Evolutionary conservation across 2,113 vertebrate genomes (phyloP), one percentile per base, ranked within the genome.

Genomic region (zebrafish (Danio rerio)): DNA sequence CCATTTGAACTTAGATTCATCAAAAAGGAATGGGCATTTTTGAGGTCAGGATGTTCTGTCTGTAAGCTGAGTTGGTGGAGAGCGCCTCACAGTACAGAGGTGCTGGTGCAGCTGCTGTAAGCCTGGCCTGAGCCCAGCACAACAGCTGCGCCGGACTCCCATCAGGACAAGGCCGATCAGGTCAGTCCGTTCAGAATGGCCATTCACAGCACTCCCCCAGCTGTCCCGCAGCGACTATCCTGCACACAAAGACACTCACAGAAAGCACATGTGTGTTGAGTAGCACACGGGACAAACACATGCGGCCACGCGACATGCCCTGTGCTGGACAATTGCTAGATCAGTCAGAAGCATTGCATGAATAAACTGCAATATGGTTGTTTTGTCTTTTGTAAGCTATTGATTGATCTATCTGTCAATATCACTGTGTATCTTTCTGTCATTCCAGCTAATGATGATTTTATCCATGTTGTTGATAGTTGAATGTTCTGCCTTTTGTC

Each of bases 251-350:
- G 50, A 63, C 49, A 56, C 82, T 71, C 72, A 73, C 59, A 80
- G 73, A 81, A n/a, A 69, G 16, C 11, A 55, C 80, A 81, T 15
- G 15, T 68, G 66, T 70, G 21, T 49, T 56, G 45, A 45, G 45
- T 43, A 69, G 66, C 43, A 74, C 81, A 62, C 58, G 53, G 56
- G 75, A 6, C 55, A 78, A 47, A 21, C 73, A 45, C 81, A 80
- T 61, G 53, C 15, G 2, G 84, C 71, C 91, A 89, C 90, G 89
- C 90, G 87, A 85, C 85, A 7, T 79, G 82, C 88, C 88, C 79
- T 61, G 65, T 8, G 73, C 78, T 13, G 63, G 79, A 85, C 92
- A 92, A 89, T 86, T 92, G 89, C 83, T 80, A 75, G 15, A n/a
- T 88, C 86, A 88, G 55, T 90, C 87, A 50, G 45, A 63, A 50